Conservation (phyloP, 2,797 vertebrate genomes). For the Rhynchotus rufescens region DNA sequence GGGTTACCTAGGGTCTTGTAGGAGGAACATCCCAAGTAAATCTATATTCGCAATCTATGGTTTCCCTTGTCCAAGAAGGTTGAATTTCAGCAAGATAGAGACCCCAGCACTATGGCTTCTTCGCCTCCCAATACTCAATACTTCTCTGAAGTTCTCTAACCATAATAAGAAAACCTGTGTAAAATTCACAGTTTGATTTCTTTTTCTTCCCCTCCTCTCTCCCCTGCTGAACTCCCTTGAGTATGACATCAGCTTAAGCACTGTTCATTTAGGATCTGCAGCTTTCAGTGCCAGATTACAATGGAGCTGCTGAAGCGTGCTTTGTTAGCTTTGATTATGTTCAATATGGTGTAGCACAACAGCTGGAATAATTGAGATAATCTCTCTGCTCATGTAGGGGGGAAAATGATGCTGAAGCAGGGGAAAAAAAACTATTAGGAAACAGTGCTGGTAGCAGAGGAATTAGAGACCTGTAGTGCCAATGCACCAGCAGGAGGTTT, state of each 20-base stretch:
- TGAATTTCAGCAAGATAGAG: not conserved
- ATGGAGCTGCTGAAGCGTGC: not conserved
- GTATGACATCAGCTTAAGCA: not conserved
- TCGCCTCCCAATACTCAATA: not conserved
- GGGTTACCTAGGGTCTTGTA: not conserved
- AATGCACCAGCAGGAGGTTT: not conserved
- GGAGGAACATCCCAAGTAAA: not conserved
- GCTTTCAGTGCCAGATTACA: not conserved
- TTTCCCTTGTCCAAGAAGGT: not conserved
- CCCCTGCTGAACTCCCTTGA: not conserved
- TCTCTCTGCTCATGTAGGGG: not conserved
- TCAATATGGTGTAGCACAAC: not conserved
- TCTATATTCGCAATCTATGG: not conserved
- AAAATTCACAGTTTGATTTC: not conserved
- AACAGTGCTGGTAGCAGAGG: not conserved
- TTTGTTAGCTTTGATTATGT: slow-evolving; percentile 22
- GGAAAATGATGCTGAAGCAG: not conserved
- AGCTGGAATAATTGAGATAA: slow-evolving; percentile 31
- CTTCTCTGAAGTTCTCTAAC: not conserved
- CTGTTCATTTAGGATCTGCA: not conserved
- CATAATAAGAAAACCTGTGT: not conserved
- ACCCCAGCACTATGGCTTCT: not conserved
- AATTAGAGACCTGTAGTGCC: fast-evolving
- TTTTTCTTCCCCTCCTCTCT: fast-evolving
- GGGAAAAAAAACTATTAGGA: fast-evolving